Conservation (phyloP, 2,113 vertebrate species). For the Neoarius graeffei region DNA sequence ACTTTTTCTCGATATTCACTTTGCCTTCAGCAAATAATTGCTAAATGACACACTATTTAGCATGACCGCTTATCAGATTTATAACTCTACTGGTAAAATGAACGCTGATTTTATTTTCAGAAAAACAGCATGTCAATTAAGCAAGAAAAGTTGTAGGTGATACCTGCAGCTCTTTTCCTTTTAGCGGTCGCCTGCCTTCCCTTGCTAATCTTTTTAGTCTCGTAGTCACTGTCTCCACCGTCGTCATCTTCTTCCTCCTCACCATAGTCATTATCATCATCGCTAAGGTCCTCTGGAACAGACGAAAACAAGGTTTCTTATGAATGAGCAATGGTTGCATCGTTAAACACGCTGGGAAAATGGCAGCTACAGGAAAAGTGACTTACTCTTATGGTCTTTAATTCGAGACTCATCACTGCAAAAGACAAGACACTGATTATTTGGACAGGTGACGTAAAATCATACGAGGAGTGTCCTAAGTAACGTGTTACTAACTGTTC, state of each 20-base stretch:
- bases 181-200: slow-evolving; percentile 81
- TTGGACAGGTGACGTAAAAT: neutral
- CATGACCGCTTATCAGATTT: neutral
- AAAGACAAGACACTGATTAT: slow-evolving; percentile 10
- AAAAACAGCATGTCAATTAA: neutral
- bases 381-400: slow-evolving; percentile 56
- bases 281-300: slow-evolving; percentile 81
- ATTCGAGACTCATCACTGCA: slow-evolving; percentile 49
- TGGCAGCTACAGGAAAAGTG: neutral
- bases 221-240: slow-evolving; percentile 81
- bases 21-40: too few species aligned
- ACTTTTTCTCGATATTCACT: too few species aligned
- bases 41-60: too few species aligned
- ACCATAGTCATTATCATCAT: slow-evolving; percentile 81
- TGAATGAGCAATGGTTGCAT: neutral
- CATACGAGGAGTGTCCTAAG: neutral
- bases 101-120: neutral
- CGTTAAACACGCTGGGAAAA: neutral
- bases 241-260: slow-evolving; percentile 80
- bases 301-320: slow-evolving; percentile 33
- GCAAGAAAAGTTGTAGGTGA: neutral
- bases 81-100: neutral
- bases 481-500: neutral
- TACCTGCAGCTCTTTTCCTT: slow-evolving; percentile 85
- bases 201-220: slow-evolving; percentile 84